A percentile compares a stretch with the other conserved stretches of the same genome.
phyloP scores from a whole-genome alignment of 2,797 vertebrate species.

The Protonibea diacanthus region DNA sequence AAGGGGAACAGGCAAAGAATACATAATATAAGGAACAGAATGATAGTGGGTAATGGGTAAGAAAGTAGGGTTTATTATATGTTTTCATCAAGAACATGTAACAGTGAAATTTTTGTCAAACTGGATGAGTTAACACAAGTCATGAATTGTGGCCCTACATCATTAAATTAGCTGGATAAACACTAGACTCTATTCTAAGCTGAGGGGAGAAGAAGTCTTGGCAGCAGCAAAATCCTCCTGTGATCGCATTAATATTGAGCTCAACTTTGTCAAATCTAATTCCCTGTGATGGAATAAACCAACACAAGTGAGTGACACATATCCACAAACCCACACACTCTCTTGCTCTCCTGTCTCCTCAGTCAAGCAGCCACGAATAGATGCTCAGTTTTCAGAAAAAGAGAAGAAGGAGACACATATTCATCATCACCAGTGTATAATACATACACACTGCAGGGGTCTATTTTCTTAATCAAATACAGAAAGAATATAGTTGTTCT shows the following conservation, averaged over 20 bases:
- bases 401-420: constrained; percentile 41
- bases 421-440: constrained; percentile 61
- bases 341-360: constrained; percentile 46
- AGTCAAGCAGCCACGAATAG: constrained; percentile 62
- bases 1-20: neutral
- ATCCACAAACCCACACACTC: constrained; percentile 69
- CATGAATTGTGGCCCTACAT: constrained; percentile 55
- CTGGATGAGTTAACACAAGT: constrained; percentile 36
- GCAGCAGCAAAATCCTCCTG: constrained; percentile 66
- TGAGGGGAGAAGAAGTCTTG: constrained; percentile 50
- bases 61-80: constrained; percentile 2
- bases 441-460: constrained; percentile 43
- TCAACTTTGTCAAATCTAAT: constrained; percentile 78
- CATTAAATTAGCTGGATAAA: constrained; percentile 69
- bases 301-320: constrained; percentile 70
- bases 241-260: constrained; percentile 80
- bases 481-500: constrained; percentile 49
- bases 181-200: constrained; percentile 48
- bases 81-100: constrained; percentile 23
- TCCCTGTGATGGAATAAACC: constrained; percentile 73
- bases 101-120: constrained; percentile 50
- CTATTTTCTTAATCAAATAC: constrained; percentile 64
- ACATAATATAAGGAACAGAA: neutral
- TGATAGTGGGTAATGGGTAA: neutral
- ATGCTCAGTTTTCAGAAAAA: constrained; percentile 58